phyloP scores from a whole-genome alignment of 1,140 invertebrate species.

The Zaprionus taronus region DNA sequence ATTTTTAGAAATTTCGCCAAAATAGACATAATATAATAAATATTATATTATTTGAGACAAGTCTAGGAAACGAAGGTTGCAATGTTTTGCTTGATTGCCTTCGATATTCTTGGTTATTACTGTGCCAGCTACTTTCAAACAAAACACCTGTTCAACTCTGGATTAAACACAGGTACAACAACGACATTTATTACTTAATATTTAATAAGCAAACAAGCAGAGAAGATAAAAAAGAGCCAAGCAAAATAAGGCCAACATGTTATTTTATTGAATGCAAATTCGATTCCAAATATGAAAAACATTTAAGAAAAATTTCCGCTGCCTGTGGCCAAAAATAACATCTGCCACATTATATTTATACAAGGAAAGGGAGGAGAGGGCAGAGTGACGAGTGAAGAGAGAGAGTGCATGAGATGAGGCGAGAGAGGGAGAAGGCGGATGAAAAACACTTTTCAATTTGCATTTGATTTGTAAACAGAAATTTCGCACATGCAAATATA shows the following conservation, averaged over 20 bases:
- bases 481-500: conserved; percentile 16
- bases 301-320: conserved; percentile 39
- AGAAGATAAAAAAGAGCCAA: conserved; percentile 3
- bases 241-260: conserved; percentile 39
- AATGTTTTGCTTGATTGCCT: neutral
- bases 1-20: neutral
- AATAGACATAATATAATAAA: neutral
- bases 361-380: neutral
- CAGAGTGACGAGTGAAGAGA: neutral
- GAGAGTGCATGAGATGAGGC: neutral
- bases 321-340: conserved; percentile 33
- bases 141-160: conserved; percentile 53
- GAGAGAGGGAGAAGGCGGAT: neutral
- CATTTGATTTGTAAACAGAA: conserved; percentile 28
- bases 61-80: neutral
- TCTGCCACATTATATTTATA: conserved; percentile 15
- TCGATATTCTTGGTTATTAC: neutral
- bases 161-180: neutral
- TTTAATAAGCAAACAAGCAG: conserved; percentile 43
- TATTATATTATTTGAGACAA: neutral
- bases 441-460: conserved; percentile 26
- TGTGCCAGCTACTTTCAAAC: neutral
- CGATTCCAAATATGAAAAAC: conserved; percentile 25
- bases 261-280: conserved; percentile 38
- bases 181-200: conserved; percentile 58